Evolutionary conservation across 1,140 invertebrate genomes (phyloP).

Genomic region (Drosophila cardini): DNA sequence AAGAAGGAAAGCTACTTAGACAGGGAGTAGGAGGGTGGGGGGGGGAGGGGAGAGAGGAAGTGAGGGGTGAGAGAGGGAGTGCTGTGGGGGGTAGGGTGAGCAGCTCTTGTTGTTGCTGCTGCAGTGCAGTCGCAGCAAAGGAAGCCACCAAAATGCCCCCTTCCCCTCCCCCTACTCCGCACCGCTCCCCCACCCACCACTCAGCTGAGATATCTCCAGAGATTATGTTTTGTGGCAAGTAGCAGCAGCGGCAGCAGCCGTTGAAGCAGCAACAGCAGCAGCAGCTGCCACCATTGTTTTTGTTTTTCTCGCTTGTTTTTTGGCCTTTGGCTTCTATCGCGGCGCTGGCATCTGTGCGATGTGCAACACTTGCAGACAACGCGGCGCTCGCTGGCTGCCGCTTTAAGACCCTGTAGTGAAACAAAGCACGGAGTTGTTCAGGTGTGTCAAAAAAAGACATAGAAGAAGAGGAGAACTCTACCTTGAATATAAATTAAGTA

Average conservation of each 20-base stretch:
- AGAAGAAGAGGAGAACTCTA: too few species aligned
- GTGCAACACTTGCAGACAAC: constrained; percentile 81
- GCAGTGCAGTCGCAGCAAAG: constrained; percentile 35
- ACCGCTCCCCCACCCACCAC: too few species aligned
- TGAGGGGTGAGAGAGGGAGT: too few species aligned
- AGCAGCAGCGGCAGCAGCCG: constrained; percentile 31
- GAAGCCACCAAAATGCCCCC: constrained; percentile 75
- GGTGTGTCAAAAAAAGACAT: too few species aligned
- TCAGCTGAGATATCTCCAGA: constrained; percentile 68
- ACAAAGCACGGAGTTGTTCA: too few species aligned
- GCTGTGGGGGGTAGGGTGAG: constrained; percentile 8
- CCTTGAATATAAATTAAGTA: too few species aligned
- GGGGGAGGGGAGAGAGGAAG: not conserved
- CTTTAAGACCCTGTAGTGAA: not conserved
- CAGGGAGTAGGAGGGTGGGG: constrained; percentile 20
- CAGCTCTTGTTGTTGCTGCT: constrained; percentile 21
- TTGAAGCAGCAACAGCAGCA: not conserved
- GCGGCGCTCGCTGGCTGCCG: constrained; percentile 61
- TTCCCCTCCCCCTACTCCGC: constrained; percentile 38
- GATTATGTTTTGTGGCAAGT: constrained; percentile 80
- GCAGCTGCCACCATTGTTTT: constrained; percentile 75
- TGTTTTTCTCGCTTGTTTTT: constrained; percentile 50
- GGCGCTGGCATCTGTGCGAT: constrained; percentile 77
- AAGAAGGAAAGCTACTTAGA: constrained; percentile 70
- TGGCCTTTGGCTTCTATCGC: constrained; percentile 79